These are phyloP conservation scores for Haplochromis vanheusdeni DNA, from an alignment of 2,113 vertebrate genomes.

Conservation along the genomic window DNA sequence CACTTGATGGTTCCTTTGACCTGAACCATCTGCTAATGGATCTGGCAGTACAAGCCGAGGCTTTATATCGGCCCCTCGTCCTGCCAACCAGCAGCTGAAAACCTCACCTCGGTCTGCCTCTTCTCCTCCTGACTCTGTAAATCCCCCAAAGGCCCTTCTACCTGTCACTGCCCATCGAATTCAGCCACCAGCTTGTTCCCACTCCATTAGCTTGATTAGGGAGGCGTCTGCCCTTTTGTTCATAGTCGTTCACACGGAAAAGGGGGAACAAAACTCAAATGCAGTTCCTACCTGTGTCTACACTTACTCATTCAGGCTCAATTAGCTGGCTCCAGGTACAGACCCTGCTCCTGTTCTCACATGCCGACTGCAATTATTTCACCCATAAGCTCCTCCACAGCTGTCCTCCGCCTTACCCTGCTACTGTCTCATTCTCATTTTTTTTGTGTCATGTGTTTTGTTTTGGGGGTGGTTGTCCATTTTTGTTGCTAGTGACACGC, in stretches of 20 bases:
- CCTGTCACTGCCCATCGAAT: conserved; percentile 30
- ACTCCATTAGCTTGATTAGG: conserved; percentile 64
- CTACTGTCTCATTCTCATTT: neutral
- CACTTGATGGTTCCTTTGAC: neutral
- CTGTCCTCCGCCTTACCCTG: neutral
- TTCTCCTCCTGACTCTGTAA: neutral
- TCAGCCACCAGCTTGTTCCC: conserved; percentile 8
- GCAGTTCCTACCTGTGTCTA: neutral
- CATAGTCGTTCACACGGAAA: conserved; percentile 52
- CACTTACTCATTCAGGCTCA: conserved; percentile 32
- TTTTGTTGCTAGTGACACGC: neutral
- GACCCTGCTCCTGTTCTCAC: conserved; percentile 30
- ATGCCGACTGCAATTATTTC: conserved; percentile 1
- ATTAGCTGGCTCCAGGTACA: conserved; percentile 33
- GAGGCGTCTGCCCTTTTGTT: conserved; percentile 64
- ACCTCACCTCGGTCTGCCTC: neutral
- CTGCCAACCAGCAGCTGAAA: conserved; percentile 1
- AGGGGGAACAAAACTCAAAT: neutral
- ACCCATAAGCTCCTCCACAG: neutral
- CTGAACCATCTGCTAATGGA: conserved; percentile 7
- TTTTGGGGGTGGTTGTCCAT: neutral
- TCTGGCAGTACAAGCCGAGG: neutral
- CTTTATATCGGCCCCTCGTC: conserved; percentile 19
- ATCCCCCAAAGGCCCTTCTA: conserved; percentile 7
- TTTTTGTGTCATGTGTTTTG: neutral